Conservation (phyloP, 2,113 vertebrate species). For the Gasterosteus nipponicus region DNA sequence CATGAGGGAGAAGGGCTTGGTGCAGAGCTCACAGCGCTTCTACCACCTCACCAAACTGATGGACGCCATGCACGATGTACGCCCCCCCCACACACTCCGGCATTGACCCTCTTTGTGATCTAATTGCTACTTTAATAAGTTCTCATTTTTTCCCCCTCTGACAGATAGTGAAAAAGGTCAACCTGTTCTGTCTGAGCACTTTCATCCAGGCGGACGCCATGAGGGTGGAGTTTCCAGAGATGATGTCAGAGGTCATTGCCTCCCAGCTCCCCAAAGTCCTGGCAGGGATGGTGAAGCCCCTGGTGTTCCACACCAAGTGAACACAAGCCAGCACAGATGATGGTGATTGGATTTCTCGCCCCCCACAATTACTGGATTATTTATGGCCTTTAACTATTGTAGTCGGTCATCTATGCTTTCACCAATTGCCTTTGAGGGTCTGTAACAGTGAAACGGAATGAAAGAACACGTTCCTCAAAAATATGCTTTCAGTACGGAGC, state of each 20-base stretch:
- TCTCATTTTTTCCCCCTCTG: slow-evolving; percentile 18
- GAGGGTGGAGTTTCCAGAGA: slow-evolving; percentile 97
- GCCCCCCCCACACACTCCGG: neutral
- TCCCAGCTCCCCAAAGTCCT: slow-evolving; percentile 97
- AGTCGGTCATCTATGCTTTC: slow-evolving; percentile 20
- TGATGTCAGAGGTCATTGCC: slow-evolving; percentile 98
- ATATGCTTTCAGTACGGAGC: slow-evolving; percentile 7
- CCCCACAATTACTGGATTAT: slow-evolving; percentile 39
- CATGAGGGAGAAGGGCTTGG: slow-evolving; percentile 88
- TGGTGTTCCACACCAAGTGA: slow-evolving; percentile 96
- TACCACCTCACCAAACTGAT: slow-evolving; percentile 96
- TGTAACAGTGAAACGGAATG: slow-evolving; percentile 4
- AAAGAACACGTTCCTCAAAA: neutral
- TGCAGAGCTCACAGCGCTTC: slow-evolving; percentile 93
- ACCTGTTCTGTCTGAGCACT: slow-evolving; percentile 96
- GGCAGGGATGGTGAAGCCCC: slow-evolving; percentile 97
- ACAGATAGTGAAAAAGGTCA: slow-evolving; percentile 96
- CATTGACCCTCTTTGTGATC: neutral
- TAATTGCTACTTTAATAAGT: slow-evolving; percentile 8
- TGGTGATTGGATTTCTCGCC: slow-evolving; percentile 32
- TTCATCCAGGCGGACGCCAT: slow-evolving; percentile 95
- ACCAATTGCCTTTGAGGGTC: slow-evolving; percentile 21
- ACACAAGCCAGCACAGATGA: slow-evolving; percentile 7
- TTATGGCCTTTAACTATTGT: slow-evolving; percentile 2
- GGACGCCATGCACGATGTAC: slow-evolving; percentile 95